Base-by-base conservation (phyloP, 1,140 invertebrate species). In the Phymastichus coffea region DNA sequence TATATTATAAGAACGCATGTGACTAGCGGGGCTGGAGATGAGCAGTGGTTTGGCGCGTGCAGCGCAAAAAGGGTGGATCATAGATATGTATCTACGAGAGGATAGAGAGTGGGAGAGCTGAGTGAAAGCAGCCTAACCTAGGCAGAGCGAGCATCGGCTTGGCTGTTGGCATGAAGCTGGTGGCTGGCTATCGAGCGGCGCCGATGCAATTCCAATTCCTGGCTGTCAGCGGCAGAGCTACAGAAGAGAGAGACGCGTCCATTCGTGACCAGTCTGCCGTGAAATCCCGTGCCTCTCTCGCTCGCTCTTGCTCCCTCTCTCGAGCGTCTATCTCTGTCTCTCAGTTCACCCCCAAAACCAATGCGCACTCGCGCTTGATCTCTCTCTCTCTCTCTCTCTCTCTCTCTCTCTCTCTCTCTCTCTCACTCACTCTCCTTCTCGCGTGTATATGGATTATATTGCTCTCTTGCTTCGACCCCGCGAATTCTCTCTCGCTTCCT, bases 161-260 rank as follows among this genome's bases (percentile, higher is more conserved):
- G 35, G n/a, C 67, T 63, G 65, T 57, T 57, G 70, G 68, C 68
- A 68, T 73, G 68, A 64, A 64, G 66, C 25, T 64, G 66, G 70
- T 75, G 75, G 70, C 60, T 75, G 74, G 72, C 73, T 78, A 79
- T 78, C 76, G 77, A 78, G 75, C 76, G 76, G 75, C 70, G 76
- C 77, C 76, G 76, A 80, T 80, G 77, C 78, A 78, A 80, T 80
- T 79, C 77, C 78, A 80, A 80, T 79, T 80, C 78, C 76, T 79
- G 73, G 76, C 78, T 80, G 78, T 80, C 78, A 80, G 77, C 77
- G 74, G 75, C 78, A 80, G 78, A 75, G 70, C 75, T 74, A 72
- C 74, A 76, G 73, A 76, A 80, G 77, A 79, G 76, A 75, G 77
- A 80, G 76, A 79, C 77, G 77, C 76, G 76, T 80, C 78, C 76